Evolutionary conservation across 2,113 vertebrate genomes (phyloP).

Genomic region (Podiceps cristatus): DNA sequence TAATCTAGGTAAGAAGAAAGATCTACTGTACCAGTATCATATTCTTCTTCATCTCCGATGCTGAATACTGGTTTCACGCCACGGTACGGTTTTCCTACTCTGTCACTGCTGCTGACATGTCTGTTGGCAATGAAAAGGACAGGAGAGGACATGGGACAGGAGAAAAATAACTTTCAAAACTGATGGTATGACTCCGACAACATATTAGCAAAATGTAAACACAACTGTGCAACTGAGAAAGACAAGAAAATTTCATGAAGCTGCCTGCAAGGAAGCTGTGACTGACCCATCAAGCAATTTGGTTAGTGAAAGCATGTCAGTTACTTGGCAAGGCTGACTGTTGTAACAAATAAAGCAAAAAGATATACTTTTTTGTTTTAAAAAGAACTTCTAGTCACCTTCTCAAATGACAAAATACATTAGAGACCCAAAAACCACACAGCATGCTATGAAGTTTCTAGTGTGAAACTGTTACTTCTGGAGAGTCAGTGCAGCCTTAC

Average conservation of each 20-base stretch:
- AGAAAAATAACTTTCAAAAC: background rate
- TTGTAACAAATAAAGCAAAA: background rate
- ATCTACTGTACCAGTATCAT: constrained; percentile 88
- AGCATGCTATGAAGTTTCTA: background rate
- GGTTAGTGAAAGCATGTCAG: constrained; percentile 47
- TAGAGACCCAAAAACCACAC: background rate
- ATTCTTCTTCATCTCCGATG: constrained; percentile 97
- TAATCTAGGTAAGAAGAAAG: background rate
- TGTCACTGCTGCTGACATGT: constrained; percentile 97
- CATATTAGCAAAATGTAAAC: background rate
- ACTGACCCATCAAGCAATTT: constrained; percentile 13
- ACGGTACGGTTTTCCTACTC: constrained; percentile 94
- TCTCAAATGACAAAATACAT: background rate
- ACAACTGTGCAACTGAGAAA: background rate
- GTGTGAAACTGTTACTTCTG: background rate
- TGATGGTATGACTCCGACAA: background rate
- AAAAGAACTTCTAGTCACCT: background rate
- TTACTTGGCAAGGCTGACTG: background rate
- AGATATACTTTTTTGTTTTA: background rate
- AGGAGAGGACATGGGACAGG: background rate
- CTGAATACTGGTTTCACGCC: constrained; percentile 99
- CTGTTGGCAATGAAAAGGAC: constrained; percentile 71
- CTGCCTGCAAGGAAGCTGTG: constrained; percentile 33
- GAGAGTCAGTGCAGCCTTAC: background rate
- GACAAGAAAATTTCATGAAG: constrained; percentile 20